Evolutionary conservation across 2,888 invertebrate genomes (phyloP).

Genomic region (Ophioninae sp.): DNA sequence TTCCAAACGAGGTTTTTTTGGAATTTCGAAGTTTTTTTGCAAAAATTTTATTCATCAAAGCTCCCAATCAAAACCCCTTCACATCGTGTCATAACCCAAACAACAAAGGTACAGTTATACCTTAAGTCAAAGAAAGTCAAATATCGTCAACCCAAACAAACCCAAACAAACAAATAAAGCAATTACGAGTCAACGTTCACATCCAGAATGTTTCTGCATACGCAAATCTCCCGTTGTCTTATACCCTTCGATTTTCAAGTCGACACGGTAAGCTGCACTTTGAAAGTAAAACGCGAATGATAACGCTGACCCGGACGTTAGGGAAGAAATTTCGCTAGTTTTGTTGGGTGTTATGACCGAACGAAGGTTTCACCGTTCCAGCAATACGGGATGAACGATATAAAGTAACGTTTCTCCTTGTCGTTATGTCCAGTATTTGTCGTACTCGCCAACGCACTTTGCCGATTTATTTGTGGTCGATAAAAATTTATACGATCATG

Average conservation of each 20-base stretch:
- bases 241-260: slow-evolving; percentile 13
- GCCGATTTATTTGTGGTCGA: slow-evolving; percentile 53
- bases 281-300: slow-evolving; percentile 33
- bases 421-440: slow-evolving; percentile 33
- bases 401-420: slow-evolving; percentile 37
- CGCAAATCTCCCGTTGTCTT: slow-evolving; percentile 75
- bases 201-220: slow-evolving; percentile 74
- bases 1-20: too few species aligned
- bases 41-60: too few species aligned
- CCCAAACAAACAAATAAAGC: slow-evolving; percentile 78
- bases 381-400: neutral
- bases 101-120: too few species aligned
- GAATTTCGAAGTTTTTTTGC: too few species aligned
- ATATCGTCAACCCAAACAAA: neutral
- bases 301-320: slow-evolving; percentile 53
- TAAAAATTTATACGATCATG: slow-evolving; percentile 55
- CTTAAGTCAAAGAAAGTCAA: too few species aligned
- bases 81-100: too few species aligned
- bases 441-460: slow-evolving; percentile 22
- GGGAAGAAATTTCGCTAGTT: slow-evolving; percentile 23
- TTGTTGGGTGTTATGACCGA: neutral
- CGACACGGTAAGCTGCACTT: slow-evolving; percentile 37
- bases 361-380: neutral
- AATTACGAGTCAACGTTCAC: slow-evolving; percentile 80
- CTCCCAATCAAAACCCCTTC: too few species aligned